Evolutionary conservation across 2,797 vertebrate genomes (phyloP).

Genomic region (Helarctos malayanus): DNA sequence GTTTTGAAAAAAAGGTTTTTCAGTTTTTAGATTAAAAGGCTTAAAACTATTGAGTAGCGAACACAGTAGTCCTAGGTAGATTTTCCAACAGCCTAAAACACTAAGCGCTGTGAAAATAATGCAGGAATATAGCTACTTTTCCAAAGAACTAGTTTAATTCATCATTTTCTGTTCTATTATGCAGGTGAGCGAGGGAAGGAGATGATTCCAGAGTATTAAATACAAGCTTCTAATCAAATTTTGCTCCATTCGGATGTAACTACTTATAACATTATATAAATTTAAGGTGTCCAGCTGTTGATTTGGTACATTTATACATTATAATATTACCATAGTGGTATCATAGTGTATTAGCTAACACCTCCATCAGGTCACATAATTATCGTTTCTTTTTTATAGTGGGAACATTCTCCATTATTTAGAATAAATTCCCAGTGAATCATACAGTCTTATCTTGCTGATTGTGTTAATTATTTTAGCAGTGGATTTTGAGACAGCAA

Average conservation of each 20-base stretch:
- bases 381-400: not conserved
- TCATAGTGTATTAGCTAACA: not conserved
- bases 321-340: not conserved
- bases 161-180: not conserved
- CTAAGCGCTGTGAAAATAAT: not conserved
- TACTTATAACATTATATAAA: not conserved
- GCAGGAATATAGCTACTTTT: not conserved
- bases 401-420: not conserved
- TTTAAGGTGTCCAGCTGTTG: not conserved
- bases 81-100: not conserved
- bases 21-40: constrained; percentile 19
- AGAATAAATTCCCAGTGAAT: constrained; percentile 24
- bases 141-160: constrained; percentile 2
- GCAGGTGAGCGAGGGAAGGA: not conserved
- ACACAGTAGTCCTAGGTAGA: not conserved
- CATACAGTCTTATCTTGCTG: constrained; percentile 6
- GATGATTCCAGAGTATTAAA: not conserved
- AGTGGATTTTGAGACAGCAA: not conserved
- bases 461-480: constrained; percentile 19
- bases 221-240: not conserved
- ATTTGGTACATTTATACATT: not conserved
- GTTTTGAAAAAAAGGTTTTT: constrained; percentile 13
- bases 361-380: not conserved
- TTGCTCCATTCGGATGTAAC: not conserved
- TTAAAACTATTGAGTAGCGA: not conserved